A percentile compares a stretch with the other conserved stretches of the same genome.
phyloP scores from a whole-genome alignment of 92 coral and sea anemone genomes.

The Umimayanthus kanabou region DNA sequence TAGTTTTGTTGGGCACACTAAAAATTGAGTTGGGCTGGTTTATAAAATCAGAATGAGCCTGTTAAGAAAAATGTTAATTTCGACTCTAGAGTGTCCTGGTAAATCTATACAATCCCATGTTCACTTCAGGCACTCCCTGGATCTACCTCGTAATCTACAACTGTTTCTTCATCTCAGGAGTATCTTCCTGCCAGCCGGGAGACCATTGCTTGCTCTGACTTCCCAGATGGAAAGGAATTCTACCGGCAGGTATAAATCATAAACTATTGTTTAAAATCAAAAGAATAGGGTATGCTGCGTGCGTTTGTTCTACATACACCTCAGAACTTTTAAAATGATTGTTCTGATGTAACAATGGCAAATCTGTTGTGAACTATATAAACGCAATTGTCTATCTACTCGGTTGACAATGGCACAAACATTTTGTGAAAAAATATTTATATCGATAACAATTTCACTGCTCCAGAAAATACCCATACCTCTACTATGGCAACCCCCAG shows the following conservation, averaged over 20 bases:
- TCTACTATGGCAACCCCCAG: too few relatives aligned
- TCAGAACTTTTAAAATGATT: too few relatives aligned
- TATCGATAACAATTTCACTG: too few relatives aligned
- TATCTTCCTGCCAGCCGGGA: slow-evolving; percentile 88
- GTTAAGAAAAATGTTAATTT: not conserved
- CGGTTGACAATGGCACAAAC: too few relatives aligned
- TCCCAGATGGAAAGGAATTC: slow-evolving; percentile 78
- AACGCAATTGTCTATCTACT: too few relatives aligned
- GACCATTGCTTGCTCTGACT: slow-evolving; percentile 71
- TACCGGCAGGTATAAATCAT: slow-evolving; percentile 65
- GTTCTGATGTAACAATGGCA: too few relatives aligned
- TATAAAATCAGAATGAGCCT: not conserved
- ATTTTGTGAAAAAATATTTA: too few relatives aligned
- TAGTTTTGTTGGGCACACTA: too few relatives aligned
- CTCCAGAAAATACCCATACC: too few relatives aligned
- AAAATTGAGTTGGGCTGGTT: too few relatives aligned
- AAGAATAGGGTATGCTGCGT: not conserved
- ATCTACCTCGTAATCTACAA: not conserved
- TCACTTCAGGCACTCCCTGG: not conserved
- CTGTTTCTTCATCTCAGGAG: slow-evolving; percentile 49
- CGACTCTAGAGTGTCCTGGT: not conserved
- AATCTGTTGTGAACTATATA: too few relatives aligned
- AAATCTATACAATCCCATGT: not conserved
- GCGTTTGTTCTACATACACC: not conserved
- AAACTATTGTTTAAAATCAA: not conserved